Evolutionary conservation across 2,113 vertebrate genomes (phyloP).

Genomic region (Python bivittatus): DNA sequence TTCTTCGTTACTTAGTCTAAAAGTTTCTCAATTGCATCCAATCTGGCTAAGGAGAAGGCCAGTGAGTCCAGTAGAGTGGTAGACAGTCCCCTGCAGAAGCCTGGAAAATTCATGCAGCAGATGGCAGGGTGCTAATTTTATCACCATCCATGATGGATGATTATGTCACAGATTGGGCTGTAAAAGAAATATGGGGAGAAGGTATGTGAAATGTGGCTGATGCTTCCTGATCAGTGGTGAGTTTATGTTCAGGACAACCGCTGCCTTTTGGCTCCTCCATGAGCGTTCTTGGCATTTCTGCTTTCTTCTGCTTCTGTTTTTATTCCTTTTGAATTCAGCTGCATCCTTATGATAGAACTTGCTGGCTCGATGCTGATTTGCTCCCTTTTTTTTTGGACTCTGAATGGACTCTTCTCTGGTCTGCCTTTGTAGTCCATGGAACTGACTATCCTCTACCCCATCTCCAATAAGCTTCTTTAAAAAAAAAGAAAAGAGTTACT

Average conservation of each 20-base stretch:
- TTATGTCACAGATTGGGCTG: not conserved
- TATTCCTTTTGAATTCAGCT: not conserved
- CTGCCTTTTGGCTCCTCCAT: not conserved
- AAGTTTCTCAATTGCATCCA: not conserved
- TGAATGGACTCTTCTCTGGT: not conserved
- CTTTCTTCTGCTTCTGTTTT: not conserved
- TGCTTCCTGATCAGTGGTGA: not conserved
- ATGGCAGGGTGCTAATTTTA: not conserved
- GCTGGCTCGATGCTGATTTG: not conserved
- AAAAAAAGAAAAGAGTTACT: not conserved
- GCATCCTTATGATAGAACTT: not conserved
- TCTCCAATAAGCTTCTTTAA: not conserved
- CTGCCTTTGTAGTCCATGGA: not conserved
- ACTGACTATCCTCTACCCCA: not conserved
- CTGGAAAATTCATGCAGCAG: not conserved
- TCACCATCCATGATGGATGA: not conserved
- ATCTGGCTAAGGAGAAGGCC: not conserved
- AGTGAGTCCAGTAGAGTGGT: not conserved
- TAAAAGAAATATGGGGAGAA: not conserved
- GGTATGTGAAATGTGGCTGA: not conserved
- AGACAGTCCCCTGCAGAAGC: not conserved
- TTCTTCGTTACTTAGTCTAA: not conserved
- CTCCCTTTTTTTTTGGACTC: not conserved
- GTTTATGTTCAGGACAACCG: not conserved
- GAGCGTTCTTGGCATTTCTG: too few relatives aligned